Evolutionary conservation across 2,797 vertebrate species (phyloP), one percentile per base, ranked within the genome.

Genomic region (Poecilia velifera): DNA sequence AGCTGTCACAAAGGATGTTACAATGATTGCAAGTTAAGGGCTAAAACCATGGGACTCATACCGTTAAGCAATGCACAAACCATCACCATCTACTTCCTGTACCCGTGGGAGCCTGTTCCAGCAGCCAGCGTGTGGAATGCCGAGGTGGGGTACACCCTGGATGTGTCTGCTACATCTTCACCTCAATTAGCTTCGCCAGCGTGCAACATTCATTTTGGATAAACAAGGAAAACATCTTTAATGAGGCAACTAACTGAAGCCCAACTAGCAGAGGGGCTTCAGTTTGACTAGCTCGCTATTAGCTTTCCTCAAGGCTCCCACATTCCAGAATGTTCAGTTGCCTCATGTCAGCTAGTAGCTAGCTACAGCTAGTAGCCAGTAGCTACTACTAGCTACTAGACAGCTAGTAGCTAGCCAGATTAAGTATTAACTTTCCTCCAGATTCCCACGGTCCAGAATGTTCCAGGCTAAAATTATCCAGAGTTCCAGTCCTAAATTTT

Each of bases 1-100:
- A 49, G 20, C 72, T 49, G 72, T 73, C 72, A 73, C 46, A 36
- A 18, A 13, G 72, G 47, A 36, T 34, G 72, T 36, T 51, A 73
- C 72, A 73, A 6, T 36, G 31, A 73, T 73, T 51, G 28, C 31
- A 39, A 36, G 46, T 73, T 53, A 39, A 73, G 14, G 28, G 16
- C 14, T 20, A 22, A 72, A 72, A 34, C 45, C 31, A 47, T 20
- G 47, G 47, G 46, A 49, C 51, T 53, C 72, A 36, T 22, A 22
- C 45, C 5, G 5, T 47, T n/a, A 72, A 49, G 71, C 10, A 28
- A 2, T 1, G 64, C 36, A n/a, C 18, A 68, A 41, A 41, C 36
- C 36, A 49, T 47, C 18, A 31, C 45, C 8, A 47, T 22, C 28
- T 73, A 36, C 72, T 34, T 49, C 18, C 46, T 34, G 70, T 25